Conservation (phyloP, 2,797 vertebrate genomes). For the Siniperca undulata region DNA sequence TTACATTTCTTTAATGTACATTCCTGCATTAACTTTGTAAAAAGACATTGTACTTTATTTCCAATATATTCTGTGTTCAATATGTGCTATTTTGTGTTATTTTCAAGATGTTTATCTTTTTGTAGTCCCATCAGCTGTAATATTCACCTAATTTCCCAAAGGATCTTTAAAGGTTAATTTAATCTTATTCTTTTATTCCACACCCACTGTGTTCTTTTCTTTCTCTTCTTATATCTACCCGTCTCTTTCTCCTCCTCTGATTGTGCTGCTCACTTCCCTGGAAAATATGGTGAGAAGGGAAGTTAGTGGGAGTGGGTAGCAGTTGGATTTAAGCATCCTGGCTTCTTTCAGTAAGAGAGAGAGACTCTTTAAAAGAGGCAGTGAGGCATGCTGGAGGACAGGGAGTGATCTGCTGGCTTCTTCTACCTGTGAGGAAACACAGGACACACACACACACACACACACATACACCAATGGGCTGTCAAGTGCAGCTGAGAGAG, state of each 20-base stretch:
- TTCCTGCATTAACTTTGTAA: neutral
- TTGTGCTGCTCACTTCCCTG: constrained; percentile 53
- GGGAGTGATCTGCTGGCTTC: constrained; percentile 92
- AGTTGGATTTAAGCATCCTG: constrained; percentile 50
- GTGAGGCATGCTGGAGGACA: constrained; percentile 91
- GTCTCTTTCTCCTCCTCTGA: neutral
- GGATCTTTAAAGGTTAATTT: neutral
- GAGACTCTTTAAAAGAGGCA: constrained; percentile 93
- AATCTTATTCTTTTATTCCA: neutral
- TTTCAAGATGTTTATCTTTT: neutral
- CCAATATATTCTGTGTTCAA: neutral
- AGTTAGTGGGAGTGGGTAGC: constrained; percentile 51
- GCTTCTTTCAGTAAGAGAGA: constrained; percentile 53
- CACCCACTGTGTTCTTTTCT: neutral
- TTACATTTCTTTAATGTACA: neutral
- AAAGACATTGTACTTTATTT: neutral
- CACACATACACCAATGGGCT: constrained; percentile 68
- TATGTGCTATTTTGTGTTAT: neutral
- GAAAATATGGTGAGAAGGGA: constrained; percentile 50
- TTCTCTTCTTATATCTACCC: neutral
- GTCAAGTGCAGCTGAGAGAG: constrained; percentile 95
- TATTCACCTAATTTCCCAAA: neutral
- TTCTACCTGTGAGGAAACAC: constrained; percentile 92
- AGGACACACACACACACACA: constrained; percentile 51
- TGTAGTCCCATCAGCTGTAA: constrained; percentile 6